These are phyloP conservation scores for Arrhopalites spinosus DNA, from an alignment of 2,888 invertebrate genomes.

Conservation along the genomic window DNA sequence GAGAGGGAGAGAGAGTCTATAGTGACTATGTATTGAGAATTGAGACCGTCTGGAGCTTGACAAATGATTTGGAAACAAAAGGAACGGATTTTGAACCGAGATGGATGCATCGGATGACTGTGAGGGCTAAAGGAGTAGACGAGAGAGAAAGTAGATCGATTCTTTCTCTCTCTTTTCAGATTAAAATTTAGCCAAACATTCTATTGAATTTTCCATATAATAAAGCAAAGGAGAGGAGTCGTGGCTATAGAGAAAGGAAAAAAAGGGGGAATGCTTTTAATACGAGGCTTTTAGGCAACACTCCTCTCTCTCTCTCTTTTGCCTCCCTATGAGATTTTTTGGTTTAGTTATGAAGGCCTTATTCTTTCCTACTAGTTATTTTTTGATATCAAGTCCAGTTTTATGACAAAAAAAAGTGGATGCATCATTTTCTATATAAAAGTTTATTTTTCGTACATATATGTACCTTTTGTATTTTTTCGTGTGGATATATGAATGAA, in stretches of 20 bases:
- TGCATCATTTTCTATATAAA: neutral
- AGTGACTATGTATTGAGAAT: too few species aligned
- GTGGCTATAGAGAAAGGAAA: neutral
- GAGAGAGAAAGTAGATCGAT: conserved; percentile 39
- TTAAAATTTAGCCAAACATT: conserved; percentile 42
- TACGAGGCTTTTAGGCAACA: conserved; percentile 35
- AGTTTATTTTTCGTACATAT: neutral
- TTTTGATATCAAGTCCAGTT: too few species aligned
- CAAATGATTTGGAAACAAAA: conserved; percentile 34
- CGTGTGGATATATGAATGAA: too few species aligned
- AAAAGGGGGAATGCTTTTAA: neutral
- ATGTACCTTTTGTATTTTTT: neutral
- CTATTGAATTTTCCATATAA: conserved; percentile 37
- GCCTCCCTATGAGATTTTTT: conserved; percentile 36
- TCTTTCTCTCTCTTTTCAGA: conserved; percentile 37
- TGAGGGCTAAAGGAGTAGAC: conserved; percentile 20
- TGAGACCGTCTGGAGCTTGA: conserved; percentile 33
- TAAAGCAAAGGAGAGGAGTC: conserved; percentile 9
- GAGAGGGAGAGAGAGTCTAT: conserved; percentile 3
- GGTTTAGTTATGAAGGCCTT: conserved; percentile 30
- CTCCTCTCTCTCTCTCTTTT: conserved; percentile 25
- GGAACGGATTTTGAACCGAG: conserved; percentile 27
- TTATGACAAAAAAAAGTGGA: too few species aligned
- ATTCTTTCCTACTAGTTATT: too few species aligned
- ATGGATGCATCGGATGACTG: conserved; percentile 38